Percentiles rank a stretch among this genome's conserved stretches.
Conservation (phyloP, 2,888 invertebrate genomes). For the Acronicta psi region DNA sequence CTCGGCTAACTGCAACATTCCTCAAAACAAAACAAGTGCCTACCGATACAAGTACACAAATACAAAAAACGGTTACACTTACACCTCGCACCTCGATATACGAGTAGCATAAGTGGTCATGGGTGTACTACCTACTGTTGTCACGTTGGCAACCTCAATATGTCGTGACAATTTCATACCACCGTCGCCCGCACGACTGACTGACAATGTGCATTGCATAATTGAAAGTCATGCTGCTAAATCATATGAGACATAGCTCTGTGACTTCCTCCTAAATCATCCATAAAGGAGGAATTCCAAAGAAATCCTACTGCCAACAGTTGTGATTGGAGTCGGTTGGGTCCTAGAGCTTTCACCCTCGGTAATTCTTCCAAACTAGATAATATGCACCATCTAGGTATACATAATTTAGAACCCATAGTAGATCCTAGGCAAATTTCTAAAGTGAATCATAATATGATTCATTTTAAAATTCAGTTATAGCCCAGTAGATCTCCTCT, state of each 20-base stretch:
- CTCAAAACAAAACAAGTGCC: constrained; percentile 15
- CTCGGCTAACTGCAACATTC: neutral
- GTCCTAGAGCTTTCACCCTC: too few relatives aligned
- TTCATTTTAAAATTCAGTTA: too few relatives aligned
- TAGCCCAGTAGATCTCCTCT: too few relatives aligned
- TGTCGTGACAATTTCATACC: constrained; percentile 64
- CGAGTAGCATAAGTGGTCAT: constrained; percentile 31
- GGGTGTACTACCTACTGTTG: constrained; percentile 41
- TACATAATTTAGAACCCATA: too few relatives aligned
- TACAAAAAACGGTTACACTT: constrained; percentile 30
- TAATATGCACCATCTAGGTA: too few relatives aligned
- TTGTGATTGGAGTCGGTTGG: too few relatives aligned
- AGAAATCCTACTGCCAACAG: neutral
- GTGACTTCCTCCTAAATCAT: too few relatives aligned
- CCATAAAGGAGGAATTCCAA: neutral
- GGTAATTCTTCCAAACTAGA: too few relatives aligned
- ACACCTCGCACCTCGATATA: constrained; percentile 23
- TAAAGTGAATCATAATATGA: too few relatives aligned
- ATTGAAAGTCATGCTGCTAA: constrained; percentile 40
- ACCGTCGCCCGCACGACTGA: constrained; percentile 63
- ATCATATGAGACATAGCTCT: constrained; percentile 1
- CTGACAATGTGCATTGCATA: constrained; percentile 65
- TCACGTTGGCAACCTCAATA: constrained; percentile 66
- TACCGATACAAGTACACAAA: neutral
- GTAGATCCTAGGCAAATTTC: too few relatives aligned